These are phyloP conservation scores for Calonectris borealis DNA, from an alignment of 2,113 vertebrate species.

Conservation along the genomic window DNA sequence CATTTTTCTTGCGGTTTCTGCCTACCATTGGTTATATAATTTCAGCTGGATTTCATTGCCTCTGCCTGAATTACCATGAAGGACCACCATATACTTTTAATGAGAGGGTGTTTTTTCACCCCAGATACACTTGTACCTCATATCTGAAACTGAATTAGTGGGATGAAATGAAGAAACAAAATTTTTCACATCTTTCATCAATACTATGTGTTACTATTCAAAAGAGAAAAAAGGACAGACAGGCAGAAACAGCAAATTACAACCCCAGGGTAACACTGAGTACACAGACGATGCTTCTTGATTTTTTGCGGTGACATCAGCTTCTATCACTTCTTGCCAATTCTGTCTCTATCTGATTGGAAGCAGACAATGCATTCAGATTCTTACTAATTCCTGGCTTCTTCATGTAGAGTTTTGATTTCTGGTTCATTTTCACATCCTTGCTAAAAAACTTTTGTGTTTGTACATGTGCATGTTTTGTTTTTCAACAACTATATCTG, in stretches of 20 bases:
- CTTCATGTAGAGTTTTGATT: background rate
- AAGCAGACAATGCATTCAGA: background rate
- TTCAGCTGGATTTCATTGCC: background rate
- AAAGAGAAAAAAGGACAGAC: background rate
- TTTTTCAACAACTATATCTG: background rate
- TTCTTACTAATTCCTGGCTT: background rate
- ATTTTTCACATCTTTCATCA: background rate
- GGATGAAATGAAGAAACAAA: background rate
- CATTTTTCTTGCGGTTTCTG: background rate
- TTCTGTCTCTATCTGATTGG: background rate
- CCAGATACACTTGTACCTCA: background rate
- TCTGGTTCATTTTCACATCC: background rate
- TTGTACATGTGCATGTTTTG: background rate
- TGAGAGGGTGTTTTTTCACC: background rate
- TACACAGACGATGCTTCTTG: background rate
- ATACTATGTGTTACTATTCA: background rate
- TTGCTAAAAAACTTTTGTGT: background rate
- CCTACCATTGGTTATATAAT: background rate
- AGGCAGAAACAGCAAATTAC: background rate
- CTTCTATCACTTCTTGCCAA: background rate
- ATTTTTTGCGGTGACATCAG: background rate
- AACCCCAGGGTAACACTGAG: background rate
- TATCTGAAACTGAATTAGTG: background rate
- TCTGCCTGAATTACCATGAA: background rate
- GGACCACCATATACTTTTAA: background rate